Percentiles rank a stretch among this genome's conserved stretches.
phyloP scores from a whole-genome alignment of 2,113 vertebrate genomes.

The Aix galericulata region DNA sequence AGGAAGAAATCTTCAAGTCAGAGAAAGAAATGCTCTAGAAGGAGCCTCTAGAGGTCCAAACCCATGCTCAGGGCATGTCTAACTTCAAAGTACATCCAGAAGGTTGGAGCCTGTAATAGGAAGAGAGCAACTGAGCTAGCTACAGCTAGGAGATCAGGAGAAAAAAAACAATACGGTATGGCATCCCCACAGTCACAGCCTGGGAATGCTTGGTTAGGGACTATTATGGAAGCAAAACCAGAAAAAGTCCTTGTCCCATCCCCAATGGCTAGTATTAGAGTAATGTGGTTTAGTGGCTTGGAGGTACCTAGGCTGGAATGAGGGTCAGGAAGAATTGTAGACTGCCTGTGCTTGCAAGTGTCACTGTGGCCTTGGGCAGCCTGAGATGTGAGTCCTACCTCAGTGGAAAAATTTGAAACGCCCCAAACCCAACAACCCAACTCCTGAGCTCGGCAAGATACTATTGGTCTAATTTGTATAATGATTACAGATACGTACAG shows the following conservation, averaged over 20 bases:
- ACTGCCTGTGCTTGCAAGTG: background rate
- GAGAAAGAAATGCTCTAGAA: background rate
- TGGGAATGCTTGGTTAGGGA: background rate
- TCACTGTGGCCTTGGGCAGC: background rate
- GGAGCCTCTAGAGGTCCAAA: background rate
- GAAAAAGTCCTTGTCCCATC: background rate
- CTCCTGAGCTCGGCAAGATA: background rate
- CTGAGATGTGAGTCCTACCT: background rate
- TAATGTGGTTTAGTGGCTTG: background rate
- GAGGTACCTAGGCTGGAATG: background rate
- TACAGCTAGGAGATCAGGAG: background rate
- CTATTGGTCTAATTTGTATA: rapidly evolving
- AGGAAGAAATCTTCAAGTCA: background rate
- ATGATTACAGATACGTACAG: constrained; percentile 81
- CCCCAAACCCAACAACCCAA: background rate
- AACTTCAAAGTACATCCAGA: background rate
- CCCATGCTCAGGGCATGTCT: background rate
- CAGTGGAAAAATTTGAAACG: background rate
- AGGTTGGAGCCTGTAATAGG: background rate
- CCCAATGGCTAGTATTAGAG: background rate
- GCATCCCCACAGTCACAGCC: background rate
- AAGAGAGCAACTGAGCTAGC: background rate
- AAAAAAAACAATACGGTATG: background rate
- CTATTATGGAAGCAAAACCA: background rate
- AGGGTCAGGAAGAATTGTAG: background rate